phyloP scores from a whole-genome alignment of 2,797 vertebrate genomes.

The Carcharodon carcharias region DNA sequence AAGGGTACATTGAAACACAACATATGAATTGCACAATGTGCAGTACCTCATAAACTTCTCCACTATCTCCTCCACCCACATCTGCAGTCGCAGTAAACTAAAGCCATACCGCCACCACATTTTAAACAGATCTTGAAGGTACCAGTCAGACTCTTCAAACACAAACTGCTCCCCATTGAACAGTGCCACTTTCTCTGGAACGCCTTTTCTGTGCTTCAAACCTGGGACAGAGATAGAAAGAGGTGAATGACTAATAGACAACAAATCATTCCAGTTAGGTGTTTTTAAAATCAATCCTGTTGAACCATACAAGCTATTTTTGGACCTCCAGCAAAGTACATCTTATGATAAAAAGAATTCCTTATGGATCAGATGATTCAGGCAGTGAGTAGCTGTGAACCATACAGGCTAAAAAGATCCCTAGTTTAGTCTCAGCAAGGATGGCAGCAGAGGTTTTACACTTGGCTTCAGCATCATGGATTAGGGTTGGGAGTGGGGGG shows the following conservation, averaged over 20 bases:
- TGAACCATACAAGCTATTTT: neutral
- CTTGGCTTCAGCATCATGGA: neutral
- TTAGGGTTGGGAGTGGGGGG: neutral
- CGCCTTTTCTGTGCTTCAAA: slow-evolving; percentile 78
- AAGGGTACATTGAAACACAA: neutral
- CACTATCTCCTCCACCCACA: slow-evolving; percentile 99
- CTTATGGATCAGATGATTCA: neutral
- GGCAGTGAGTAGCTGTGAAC: neutral
- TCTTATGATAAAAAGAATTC: neutral
- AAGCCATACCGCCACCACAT: slow-evolving; percentile 98
- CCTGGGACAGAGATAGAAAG: slow-evolving; percentile 55
- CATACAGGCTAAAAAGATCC: neutral
- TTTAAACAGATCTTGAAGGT: slow-evolving; percentile 87
- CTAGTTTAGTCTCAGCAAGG: neutral
- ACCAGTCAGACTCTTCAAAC: slow-evolving; percentile 96
- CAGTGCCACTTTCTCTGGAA: slow-evolving; percentile 84
- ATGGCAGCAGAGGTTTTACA: neutral
- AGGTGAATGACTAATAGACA: neutral
- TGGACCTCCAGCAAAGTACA: no score
- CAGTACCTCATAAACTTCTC: slow-evolving; percentile 96
- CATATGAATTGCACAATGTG: neutral
- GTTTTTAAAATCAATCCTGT: neutral
- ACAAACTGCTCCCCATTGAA: slow-evolving; percentile 82
- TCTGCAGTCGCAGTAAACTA: slow-evolving; percentile 94
- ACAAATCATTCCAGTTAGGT: neutral